These are phyloP conservation scores for Argopecten irradians DNA, from an alignment of 1,140 invertebrate species.

Conservation along the genomic window DNA sequence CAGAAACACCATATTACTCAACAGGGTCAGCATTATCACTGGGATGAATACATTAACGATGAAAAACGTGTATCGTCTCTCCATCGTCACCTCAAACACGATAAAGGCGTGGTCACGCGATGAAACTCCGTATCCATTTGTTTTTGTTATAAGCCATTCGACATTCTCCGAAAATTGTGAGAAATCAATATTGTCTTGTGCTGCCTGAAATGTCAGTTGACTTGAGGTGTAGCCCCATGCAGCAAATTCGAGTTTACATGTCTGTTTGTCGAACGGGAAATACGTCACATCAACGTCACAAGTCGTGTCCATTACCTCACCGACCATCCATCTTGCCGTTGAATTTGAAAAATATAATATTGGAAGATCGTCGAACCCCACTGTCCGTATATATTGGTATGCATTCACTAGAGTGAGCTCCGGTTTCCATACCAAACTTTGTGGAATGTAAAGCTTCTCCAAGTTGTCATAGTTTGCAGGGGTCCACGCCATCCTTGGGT, in stretches of 20 bases:
- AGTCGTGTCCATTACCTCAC: conserved; percentile 27
- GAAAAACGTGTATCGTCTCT: conserved; percentile 34
- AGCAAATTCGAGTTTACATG: conserved; percentile 24
- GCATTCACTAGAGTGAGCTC: conserved; percentile 14
- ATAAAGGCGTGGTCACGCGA: neutral
- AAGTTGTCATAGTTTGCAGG: conserved; percentile 4
- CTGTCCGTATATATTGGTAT: neutral
- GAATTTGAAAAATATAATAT: neutral
- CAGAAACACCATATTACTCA: conserved; percentile 34
- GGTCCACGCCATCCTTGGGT: neutral
- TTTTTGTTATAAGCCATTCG: conserved; percentile 19
- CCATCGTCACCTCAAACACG: conserved; percentile 24
- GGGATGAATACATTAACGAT: conserved; percentile 31
- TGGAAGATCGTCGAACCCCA: conserved; percentile 27
- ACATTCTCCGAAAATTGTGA: conserved; percentile 24
- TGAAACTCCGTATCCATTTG: neutral
- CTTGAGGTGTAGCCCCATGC: neutral
- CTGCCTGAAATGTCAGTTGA: neutral
- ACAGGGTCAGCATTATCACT: conserved; percentile 15
- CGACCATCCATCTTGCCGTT: neutral
- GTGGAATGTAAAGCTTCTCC: neutral
- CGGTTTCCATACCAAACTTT: conserved; percentile 30
- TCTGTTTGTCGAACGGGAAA: conserved; percentile 39
- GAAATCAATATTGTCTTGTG: conserved; percentile 19
- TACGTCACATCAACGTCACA: conserved; percentile 33